These are phyloP conservation scores for Mola mola DNA, from an alignment of 2,113 vertebrate species.

Conservation along the genomic window DNA sequence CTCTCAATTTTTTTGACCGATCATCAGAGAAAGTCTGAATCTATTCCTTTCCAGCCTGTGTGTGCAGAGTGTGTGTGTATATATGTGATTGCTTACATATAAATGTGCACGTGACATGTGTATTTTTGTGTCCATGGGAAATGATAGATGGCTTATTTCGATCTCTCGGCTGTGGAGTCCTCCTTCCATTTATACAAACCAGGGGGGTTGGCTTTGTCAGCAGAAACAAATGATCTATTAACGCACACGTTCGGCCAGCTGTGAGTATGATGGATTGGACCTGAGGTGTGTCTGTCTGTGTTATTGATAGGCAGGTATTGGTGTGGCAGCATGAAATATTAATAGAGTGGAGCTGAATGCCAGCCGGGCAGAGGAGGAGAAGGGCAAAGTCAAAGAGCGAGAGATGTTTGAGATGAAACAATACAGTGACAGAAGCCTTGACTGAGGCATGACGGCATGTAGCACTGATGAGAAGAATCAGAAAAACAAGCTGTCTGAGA, in stretches of 20 bases:
- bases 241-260: neutral
- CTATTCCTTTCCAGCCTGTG: neutral
- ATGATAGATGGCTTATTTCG: slow-evolving; percentile 69
- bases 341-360: neutral
- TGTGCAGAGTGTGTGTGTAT: neutral
- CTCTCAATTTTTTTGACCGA: neutral
- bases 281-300: neutral
- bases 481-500: neutral
- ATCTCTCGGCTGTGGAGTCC: slow-evolving; percentile 53
- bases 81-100: too few species aligned
- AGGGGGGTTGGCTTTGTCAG: slow-evolving; percentile 56
- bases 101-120: neutral
- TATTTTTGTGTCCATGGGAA: slow-evolving; percentile 30
- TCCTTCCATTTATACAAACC: slow-evolving; percentile 38
- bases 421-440: neutral
- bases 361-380: neutral
- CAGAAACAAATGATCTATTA: slow-evolving; percentile 70
- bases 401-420: neutral
- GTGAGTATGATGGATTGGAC: neutral
- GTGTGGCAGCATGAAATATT: neutral
- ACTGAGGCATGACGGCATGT: neutral
- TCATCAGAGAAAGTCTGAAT: neutral
- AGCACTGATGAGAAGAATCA: neutral
- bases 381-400: neutral
- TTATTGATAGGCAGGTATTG: neutral